These are phyloP conservation scores for Chlorops oryzae DNA, from an alignment of 1,140 invertebrate species.

Conservation along the genomic window DNA sequence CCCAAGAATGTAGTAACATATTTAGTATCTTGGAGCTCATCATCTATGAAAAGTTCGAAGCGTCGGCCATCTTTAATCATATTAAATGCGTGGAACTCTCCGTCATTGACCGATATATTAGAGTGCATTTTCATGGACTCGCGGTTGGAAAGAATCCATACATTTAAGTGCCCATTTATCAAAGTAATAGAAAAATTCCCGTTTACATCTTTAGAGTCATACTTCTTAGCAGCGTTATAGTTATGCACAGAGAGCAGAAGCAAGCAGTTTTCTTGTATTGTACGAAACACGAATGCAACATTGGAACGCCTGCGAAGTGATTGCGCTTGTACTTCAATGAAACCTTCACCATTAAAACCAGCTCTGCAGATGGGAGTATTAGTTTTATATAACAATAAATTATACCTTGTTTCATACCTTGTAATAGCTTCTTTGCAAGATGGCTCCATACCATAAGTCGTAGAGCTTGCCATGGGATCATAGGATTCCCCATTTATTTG, in stretches of 20 bases:
- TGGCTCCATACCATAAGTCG: slow-evolving; percentile 69
- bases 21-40: slow-evolving; percentile 53
- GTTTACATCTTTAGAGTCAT: slow-evolving; percentile 43
- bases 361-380: slow-evolving; percentile 47
- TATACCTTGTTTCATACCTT: slow-evolving; percentile 52
- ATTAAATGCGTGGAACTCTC: slow-evolving; percentile 56
- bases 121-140: slow-evolving; percentile 57
- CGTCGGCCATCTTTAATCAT: slow-evolving; percentile 51
- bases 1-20: slow-evolving; percentile 52
- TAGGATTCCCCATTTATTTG: slow-evolving; percentile 61
- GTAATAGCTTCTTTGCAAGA: slow-evolving; percentile 56
- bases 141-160: slow-evolving; percentile 59
- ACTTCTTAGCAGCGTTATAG: slow-evolving; percentile 50
- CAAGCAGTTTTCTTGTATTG: slow-evolving; percentile 62
- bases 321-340: slow-evolving; percentile 64
- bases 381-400: background rate
- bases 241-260: slow-evolving; percentile 68
- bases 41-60: slow-evolving; percentile 64
- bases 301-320: slow-evolving; percentile 59
- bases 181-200: slow-evolving; percentile 66
- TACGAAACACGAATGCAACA: slow-evolving; percentile 74
- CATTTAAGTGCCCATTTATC: slow-evolving; percentile 58
- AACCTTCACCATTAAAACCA: slow-evolving; percentile 74
- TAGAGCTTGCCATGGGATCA: slow-evolving; percentile 55
- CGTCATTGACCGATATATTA: slow-evolving; percentile 60